Evolutionary conservation across 1,140 invertebrate genomes (phyloP).

Genomic region (Zaprionus davidi): DNA sequence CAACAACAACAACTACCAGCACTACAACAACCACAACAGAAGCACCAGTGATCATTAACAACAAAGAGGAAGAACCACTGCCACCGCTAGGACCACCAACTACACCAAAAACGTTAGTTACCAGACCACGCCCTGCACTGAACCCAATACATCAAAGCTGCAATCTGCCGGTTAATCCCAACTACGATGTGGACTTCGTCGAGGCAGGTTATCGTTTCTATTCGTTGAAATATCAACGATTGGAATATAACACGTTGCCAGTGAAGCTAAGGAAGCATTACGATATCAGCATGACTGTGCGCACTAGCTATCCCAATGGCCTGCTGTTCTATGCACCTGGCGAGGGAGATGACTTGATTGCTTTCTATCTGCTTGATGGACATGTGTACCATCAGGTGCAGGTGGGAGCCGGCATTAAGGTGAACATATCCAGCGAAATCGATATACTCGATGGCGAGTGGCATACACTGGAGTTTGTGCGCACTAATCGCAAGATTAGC

Average conservation of each 20-base stretch:
- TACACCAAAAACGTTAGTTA: conserved; percentile 42
- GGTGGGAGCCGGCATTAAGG: conserved; percentile 88
- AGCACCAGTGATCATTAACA: background rate
- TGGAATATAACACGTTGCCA: conserved; percentile 88
- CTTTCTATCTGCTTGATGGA: conserved; percentile 92
- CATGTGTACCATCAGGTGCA: conserved; percentile 90
- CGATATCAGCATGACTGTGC: conserved; percentile 92
- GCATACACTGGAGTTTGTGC: conserved; percentile 90
- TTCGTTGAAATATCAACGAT: conserved; percentile 88
- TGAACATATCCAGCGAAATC: conserved; percentile 85
- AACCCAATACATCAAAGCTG: conserved; percentile 84
- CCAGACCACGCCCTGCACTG: conserved; percentile 41
- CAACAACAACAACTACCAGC: conserved; percentile 41
- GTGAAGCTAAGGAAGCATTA: conserved; percentile 87
- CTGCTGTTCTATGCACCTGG: conserved; percentile 93
- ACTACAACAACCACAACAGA: conserved; percentile 45
- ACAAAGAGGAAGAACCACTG: conserved; percentile 19
- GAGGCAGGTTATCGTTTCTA: conserved; percentile 85
- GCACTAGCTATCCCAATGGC: conserved; percentile 91
- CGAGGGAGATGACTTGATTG: conserved; percentile 90
- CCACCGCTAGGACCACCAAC: conserved; percentile 34
- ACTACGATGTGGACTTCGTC: conserved; percentile 71
- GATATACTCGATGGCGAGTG: conserved; percentile 93
- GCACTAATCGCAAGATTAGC: conserved; percentile 86
- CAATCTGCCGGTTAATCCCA: conserved; percentile 84